These are phyloP conservation scores for Papilio gigon DNA, from an alignment of 2,888 invertebrate species.

Conservation along the genomic window DNA sequence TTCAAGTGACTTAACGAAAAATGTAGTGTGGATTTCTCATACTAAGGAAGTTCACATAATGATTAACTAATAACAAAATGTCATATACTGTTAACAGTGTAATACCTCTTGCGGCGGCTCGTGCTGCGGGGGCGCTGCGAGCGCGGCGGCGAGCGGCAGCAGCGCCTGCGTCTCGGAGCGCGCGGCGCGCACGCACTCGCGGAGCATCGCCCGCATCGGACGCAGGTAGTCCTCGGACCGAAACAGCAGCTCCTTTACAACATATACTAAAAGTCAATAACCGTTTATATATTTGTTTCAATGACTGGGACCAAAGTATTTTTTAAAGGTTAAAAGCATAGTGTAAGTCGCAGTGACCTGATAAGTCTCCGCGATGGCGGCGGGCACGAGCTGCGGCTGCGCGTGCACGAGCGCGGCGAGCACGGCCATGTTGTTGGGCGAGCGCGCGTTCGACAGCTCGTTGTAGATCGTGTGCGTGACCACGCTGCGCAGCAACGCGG, in stretches of 20 bases:
- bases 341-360: conserved; percentile 68
- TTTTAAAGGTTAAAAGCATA: no score
- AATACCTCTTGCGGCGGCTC: conserved; percentile 83
- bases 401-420: conserved; percentile 94
- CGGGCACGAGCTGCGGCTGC: conserved; percentile 90
- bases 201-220: conserved; percentile 90
- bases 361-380: conserved; percentile 91
- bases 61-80: no score
- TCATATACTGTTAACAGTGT: background rate
- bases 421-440: conserved; percentile 97
- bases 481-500: conserved; percentile 91
- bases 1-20: no score
- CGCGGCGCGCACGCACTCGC: conserved; percentile 94
- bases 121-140: conserved; percentile 84
- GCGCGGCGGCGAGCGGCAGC: conserved; percentile 88
- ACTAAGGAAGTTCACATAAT: no score
- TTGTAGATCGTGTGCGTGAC: conserved; percentile 97
- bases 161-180: conserved; percentile 91
- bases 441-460: conserved; percentile 94
- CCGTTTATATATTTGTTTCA: no score
- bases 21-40: no score
- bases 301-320: no score
- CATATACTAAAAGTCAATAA: background rate
- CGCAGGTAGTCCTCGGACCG: conserved; percentile 95
- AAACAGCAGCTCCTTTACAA: conserved; percentile 88